Evolutionary conservation across 2,888 invertebrate genomes (phyloP).

Genomic region (Rapana venosa): DNA sequence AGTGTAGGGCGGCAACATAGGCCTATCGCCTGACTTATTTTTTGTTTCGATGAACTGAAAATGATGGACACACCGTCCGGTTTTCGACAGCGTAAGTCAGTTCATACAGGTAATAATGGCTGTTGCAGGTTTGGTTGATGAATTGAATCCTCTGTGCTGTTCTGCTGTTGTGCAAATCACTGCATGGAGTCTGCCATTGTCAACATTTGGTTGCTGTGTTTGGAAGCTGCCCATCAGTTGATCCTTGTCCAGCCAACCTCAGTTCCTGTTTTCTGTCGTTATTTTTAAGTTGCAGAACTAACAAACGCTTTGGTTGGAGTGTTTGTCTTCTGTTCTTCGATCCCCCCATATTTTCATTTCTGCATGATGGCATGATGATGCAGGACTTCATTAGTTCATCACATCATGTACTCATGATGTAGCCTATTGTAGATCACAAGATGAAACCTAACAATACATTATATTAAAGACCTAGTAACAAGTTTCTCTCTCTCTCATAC

Average conservation of each 20-base stretch:
- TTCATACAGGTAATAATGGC: constrained; percentile 15
- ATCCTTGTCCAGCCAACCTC: neutral
- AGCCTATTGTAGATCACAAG: too few relatives aligned
- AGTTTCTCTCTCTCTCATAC: neutral
- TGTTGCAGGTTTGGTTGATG: neutral
- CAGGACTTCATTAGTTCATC: too few relatives aligned
- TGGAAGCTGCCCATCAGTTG: neutral
- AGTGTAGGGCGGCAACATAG: too few relatives aligned
- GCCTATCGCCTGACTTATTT: neutral
- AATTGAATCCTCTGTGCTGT: neutral
- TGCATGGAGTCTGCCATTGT: constrained; percentile 8
- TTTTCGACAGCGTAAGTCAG: constrained; percentile 65
- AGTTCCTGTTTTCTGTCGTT: neutral
- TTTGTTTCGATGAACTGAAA: constrained; percentile 21
- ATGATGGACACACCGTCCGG: constrained; percentile 64
- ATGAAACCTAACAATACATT: too few relatives aligned
- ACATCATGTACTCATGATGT: too few relatives aligned
- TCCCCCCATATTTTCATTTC: too few relatives aligned
- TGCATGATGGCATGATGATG: too few relatives aligned
- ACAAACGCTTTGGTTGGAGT: neutral
- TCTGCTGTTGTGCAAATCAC: constrained; percentile 16
- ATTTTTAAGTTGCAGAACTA: neutral
- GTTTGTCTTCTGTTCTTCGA: too few relatives aligned
- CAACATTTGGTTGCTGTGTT: neutral
- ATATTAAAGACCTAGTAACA: too few relatives aligned